Evolutionary conservation across 2,888 invertebrate genomes (phyloP), one percentile per base, ranked within the genome.

Genomic region (Ennomos quercinarius): DNA sequence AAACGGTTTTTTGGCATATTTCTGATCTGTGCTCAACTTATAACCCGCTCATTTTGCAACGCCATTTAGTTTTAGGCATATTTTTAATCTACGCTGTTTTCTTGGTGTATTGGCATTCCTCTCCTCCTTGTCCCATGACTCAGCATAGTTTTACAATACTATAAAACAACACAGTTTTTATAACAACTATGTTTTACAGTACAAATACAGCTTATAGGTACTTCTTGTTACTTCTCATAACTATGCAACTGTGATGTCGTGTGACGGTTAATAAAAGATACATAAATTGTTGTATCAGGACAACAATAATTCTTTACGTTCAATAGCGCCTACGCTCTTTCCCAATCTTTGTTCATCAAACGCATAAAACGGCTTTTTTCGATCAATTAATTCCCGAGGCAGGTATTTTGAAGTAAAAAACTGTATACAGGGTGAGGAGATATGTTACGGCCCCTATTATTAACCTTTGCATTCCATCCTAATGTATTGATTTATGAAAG

Each of bases 381-480:
- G 78, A 86, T 85, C 86, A 86, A 86, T 86, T 86, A 84, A 85
- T 82, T 84, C 77, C 70, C 70, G 76, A 75, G 73, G 71, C 83
- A 83, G 84, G 82, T 81, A 83, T 70, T 57, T 66, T 62, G 66
- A 72, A 70, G 70, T 76, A 80, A 79, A 78, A 70, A 73, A 70
- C 65, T 46, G 60, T 54, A 63, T 77, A 83, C 80, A 81, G 80
- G 74, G n/a, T 77, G 80, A 64, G 68, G 57, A 64, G 35, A 47
- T 51, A 42, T 50, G 43, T 35, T 58, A 43, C 40, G 41, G 43
- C 47, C 48, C 43, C 40, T 57, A 47, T 60, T 40, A 57, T 50
- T 59, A 61, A 58, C 41, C 54, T 13, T 38, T 46, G 34, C 37
- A 54, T 52, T 53, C 48, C 49, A 51, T 42, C 13, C 12, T 45